phyloP scores from a whole-genome alignment of 2,797 vertebrate genomes.

The Typhlichthys eigenmanni region DNA sequence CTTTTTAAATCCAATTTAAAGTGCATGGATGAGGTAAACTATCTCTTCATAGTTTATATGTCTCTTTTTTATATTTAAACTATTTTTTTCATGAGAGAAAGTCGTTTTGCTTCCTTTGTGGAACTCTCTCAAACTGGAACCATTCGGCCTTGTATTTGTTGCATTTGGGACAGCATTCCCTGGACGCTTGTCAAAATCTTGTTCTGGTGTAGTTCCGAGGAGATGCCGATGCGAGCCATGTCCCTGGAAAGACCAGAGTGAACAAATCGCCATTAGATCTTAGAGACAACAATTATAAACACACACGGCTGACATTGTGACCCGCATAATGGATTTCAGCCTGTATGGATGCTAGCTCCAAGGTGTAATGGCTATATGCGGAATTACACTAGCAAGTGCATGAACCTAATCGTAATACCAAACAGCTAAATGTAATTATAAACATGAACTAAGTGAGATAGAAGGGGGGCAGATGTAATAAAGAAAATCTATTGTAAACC shows the following conservation, averaged over 20 bases:
- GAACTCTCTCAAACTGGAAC: slow-evolving; percentile 89
- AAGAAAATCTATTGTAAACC: neutral
- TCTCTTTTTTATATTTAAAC: slow-evolving; percentile 57
- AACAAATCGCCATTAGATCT: slow-evolving; percentile 37
- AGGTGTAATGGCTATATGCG: slow-evolving; percentile 37
- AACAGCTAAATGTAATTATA: slow-evolving; percentile 16
- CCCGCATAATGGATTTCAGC: slow-evolving; percentile 46
- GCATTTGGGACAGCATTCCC: slow-evolving; percentile 94
- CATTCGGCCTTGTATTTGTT: slow-evolving; percentile 96
- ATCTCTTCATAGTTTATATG: slow-evolving; percentile 81
- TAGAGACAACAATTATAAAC: slow-evolving; percentile 45
- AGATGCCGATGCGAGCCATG: slow-evolving; percentile 92
- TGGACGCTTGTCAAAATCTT: slow-evolving; percentile 94
- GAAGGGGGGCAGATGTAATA: neutral
- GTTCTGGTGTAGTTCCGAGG: slow-evolving; percentile 88
- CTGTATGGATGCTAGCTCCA: slow-evolving; percentile 24
- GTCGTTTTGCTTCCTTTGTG: slow-evolving; percentile 38
- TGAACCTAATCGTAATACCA: slow-evolving; percentile 18
- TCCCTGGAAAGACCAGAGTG: slow-evolving; percentile 76
- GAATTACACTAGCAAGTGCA: slow-evolving; percentile 25
- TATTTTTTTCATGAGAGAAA: slow-evolving; percentile 60
- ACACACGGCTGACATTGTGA: slow-evolving; percentile 9
- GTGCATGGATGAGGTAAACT: slow-evolving; percentile 99
- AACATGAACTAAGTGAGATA: slow-evolving; percentile 11
- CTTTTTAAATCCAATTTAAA: slow-evolving; percentile 86